A percentile compares a stretch with the other conserved stretches of the same genome.
phyloP scores from a whole-genome alignment of 2,113 vertebrate genomes.

The Trichomycterus rosablanca region DNA sequence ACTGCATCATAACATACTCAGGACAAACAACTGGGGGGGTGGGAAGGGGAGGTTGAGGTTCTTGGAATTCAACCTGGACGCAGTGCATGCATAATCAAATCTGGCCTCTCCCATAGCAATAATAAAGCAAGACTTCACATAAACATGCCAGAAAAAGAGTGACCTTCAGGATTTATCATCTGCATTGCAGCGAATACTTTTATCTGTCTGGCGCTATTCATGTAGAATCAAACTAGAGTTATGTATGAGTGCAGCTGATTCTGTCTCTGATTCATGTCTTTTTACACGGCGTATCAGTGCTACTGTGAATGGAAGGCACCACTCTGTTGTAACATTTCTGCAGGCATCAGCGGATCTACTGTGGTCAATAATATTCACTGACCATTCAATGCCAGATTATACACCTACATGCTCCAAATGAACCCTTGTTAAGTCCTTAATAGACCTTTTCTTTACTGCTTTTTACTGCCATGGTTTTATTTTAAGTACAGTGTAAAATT shows the following conservation, averaged over 20 bases:
- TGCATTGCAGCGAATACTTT: conserved; percentile 57
- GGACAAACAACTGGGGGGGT: conserved; percentile 26
- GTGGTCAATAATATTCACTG: not conserved
- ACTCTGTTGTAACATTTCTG: conserved; percentile 14
- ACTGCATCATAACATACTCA: conserved; percentile 33
- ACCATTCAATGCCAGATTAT: not conserved
- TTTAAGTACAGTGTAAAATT: too few relatives aligned
- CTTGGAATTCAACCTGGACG: conserved; percentile 30
- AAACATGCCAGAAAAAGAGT: conserved; percentile 53
- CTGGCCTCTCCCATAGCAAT: conserved; percentile 18
- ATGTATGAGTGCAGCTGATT: conserved; percentile 35
- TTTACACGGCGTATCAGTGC: conserved; percentile 19
- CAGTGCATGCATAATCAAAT: conserved; percentile 38
- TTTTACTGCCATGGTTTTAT: too few relatives aligned
- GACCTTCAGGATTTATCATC: conserved; percentile 58
- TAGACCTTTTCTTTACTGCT: not conserved
- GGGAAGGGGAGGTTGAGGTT: not conserved
- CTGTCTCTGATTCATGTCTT: conserved; percentile 48
- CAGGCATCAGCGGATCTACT: conserved; percentile 31
- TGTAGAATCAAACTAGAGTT: conserved; percentile 11
- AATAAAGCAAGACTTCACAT: conserved; percentile 48
- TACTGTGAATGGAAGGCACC: conserved; percentile 17
- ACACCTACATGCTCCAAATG: not conserved
- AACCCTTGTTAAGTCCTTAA: not conserved
- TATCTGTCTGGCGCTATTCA: conserved; percentile 40